These are phyloP conservation scores for Dryas iulia DNA, from an alignment of 1,140 invertebrate species.

Conservation along the genomic window DNA sequence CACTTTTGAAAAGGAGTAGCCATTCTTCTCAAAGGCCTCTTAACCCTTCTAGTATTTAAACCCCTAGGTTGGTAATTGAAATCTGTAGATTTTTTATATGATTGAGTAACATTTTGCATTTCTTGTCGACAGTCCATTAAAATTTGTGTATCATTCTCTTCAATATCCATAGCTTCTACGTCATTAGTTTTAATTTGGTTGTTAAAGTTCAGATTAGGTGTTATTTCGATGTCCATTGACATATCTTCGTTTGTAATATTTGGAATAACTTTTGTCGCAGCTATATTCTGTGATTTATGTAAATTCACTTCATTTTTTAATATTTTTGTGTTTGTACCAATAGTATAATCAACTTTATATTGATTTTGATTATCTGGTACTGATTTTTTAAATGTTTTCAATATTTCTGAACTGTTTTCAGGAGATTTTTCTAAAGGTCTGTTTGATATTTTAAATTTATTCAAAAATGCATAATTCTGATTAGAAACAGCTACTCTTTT, in stretches of 20 bases:
- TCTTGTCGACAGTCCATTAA: background rate
- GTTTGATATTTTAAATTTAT: background rate
- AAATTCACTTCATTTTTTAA: background rate
- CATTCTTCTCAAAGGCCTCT: constrained; percentile 11
- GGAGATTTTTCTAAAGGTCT: background rate
- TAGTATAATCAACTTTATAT: background rate
- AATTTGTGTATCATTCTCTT: background rate
- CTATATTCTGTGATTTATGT: background rate
- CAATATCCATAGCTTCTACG: constrained; percentile 20
- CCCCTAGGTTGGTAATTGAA: background rate
- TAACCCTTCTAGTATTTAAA: background rate
- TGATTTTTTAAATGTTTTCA: background rate
- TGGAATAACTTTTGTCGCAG: background rate
- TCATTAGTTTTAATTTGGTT: background rate
- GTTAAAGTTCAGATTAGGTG: background rate
- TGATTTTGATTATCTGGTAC: background rate
- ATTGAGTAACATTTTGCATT: background rate
- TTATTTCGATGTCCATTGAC: constrained; percentile 32
- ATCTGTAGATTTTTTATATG: background rate
- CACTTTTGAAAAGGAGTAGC: constrained; percentile 15
- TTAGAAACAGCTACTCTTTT: background rate
- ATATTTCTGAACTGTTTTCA: background rate
- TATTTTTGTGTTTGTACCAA: background rate
- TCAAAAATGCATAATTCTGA: background rate
- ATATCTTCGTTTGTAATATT: background rate